A percentile compares a stretch with the other conserved stretches of the same genome.
Evolutionary conservation across 2,888 invertebrate species (phyloP).

Genomic region (Hypercompe scribonia): DNA sequence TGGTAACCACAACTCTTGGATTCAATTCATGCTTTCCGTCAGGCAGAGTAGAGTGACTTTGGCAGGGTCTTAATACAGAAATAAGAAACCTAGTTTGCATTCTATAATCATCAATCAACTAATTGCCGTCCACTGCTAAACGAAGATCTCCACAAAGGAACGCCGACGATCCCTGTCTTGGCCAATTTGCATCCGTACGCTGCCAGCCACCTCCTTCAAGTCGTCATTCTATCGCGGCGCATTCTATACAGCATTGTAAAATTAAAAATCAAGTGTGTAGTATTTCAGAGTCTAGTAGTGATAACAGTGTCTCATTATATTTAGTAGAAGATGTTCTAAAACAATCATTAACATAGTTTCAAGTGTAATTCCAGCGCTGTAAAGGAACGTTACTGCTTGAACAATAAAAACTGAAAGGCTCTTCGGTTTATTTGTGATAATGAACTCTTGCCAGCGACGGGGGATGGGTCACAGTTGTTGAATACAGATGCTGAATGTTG

Average conservation of each 20-base stretch:
- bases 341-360: conserved; percentile 69
- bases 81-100: too few relatives aligned
- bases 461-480: conserved; percentile 50
- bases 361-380: conserved; percentile 65
- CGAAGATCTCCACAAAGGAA: too few relatives aligned
- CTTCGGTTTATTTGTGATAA: conserved; percentile 80
- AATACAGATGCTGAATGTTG: conserved; percentile 37
- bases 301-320: neutral
- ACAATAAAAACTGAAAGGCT: conserved; percentile 78
- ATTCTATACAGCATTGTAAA: neutral
- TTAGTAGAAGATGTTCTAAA: conserved; percentile 27
- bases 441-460: conserved; percentile 72
- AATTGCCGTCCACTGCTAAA: too few relatives aligned
- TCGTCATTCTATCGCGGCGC: too few relatives aligned
- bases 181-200: too few relatives aligned
- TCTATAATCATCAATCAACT: too few relatives aligned
- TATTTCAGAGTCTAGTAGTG: neutral
- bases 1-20: too few relatives aligned
- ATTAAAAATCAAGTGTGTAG: neutral
- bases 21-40: too few relatives aligned
- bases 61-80: too few relatives aligned
- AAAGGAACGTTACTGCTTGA: conserved; percentile 49
- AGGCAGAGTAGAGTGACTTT: too few relatives aligned
- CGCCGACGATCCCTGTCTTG: too few relatives aligned
- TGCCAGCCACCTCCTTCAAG: too few relatives aligned